Percentiles rank a stretch among this genome's conserved stretches.
These are phyloP conservation scores for Tyto alba DNA, from an alignment of 2,113 vertebrate genomes.

Conservation along the genomic window DNA sequence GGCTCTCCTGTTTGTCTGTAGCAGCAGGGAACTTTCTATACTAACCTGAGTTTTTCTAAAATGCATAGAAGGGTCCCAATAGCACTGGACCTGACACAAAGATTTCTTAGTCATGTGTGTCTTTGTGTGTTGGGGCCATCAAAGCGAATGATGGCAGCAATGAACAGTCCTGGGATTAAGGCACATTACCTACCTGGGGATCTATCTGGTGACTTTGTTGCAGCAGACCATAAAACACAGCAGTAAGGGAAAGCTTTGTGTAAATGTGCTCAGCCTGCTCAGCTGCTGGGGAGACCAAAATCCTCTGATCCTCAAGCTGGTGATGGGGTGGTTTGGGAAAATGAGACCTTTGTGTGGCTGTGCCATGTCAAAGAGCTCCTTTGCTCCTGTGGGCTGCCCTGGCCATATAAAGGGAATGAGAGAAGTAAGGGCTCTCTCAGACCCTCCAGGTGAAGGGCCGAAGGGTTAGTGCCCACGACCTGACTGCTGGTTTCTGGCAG, in stretches of 20 bases:
- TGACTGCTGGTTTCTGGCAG: not conserved
- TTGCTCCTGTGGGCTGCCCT: not conserved
- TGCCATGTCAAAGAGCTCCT: not conserved
- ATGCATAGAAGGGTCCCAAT: fast-evolving
- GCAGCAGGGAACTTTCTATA: not conserved
- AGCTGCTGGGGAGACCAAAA: not conserved
- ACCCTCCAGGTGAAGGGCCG: not conserved
- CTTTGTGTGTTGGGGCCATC: not conserved
- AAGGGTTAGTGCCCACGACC: not conserved
- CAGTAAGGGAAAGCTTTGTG: not conserved
- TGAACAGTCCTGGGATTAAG: not conserved
- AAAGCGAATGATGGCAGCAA: not conserved
- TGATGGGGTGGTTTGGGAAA: not conserved
- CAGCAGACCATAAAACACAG: not conserved
- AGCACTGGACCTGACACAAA: not conserved
- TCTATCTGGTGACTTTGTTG: not conserved
- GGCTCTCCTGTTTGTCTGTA: not conserved
- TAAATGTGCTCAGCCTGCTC: not conserved
- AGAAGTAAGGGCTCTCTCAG: not conserved
- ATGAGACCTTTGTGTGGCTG: not conserved
- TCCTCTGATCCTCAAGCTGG: not conserved
- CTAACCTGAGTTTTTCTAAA: not conserved
- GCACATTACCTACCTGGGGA: not conserved
- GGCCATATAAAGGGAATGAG: not conserved
- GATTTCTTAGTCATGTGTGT: not conserved